Evolutionary conservation across 92 coral and sea anemone genomes (phyloP), one percentile per base, ranked within the genome.

Genomic region (Hydrozoanthus gracilis): DNA sequence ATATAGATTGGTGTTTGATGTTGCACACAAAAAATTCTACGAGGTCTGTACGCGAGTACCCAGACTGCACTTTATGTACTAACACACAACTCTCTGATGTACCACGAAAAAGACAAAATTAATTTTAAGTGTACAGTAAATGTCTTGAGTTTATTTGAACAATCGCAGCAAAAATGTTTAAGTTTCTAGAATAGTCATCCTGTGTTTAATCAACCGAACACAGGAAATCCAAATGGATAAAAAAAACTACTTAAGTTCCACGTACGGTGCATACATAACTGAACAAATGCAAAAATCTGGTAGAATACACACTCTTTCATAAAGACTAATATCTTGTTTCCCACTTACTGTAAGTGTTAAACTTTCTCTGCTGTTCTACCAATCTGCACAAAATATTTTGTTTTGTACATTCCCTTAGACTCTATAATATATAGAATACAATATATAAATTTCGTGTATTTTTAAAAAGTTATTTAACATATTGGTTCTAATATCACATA

Each of bases 241-340:
- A 20, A 64, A 80, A 50, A 61, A 61, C 44, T 27, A 46, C 73
- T 16, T 62, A 16, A 79, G 2, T 48, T 74, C 74, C 85, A 80
- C 85, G 85, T 80, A 80, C 5, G 85, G 74, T 80, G 85, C 85
- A 80, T 76, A 76, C 44, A 68, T 48, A 80, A 65, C 10, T 15
- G 44, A 64, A 65, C 60, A 50, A 65, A 18, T 18, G 56, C 17
- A 20, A 39, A 61, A 17, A 17, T 66, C 62, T 80, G 55, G 11
- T n/a, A 44, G 73, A 79, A 48, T 64, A 80, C 17, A 62, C 52
- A 50, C 72, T 64, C 4, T 80, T 12, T 60, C 44, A 17, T 54
- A 11, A 80, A 80, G 35, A 44, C 4, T 49, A 61, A 45, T 47
- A 80, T 80, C 61, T n/a, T 7, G 74, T 80, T 64, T 65, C 18